These are phyloP conservation scores for Sakesphorus luctuosus DNA, from an alignment of 2,113 vertebrate genomes.

Conservation along the genomic window DNA sequence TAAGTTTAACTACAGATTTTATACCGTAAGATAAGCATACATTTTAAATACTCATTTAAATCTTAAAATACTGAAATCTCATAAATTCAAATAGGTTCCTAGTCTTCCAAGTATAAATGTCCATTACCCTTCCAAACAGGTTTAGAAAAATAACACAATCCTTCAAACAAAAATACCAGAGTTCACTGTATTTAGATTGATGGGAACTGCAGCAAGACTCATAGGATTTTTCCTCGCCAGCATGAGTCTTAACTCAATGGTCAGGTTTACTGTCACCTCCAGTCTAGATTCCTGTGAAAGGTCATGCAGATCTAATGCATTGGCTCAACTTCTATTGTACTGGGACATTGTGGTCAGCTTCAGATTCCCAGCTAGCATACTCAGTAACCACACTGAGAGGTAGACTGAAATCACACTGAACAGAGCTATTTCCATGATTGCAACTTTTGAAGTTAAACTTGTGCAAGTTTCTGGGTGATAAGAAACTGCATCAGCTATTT, in stretches of 20 bases:
- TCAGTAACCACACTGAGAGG: background rate
- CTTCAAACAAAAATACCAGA: background rate
- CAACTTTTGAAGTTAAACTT: background rate
- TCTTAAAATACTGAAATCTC: conserved; percentile 31
- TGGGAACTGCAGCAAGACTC: background rate
- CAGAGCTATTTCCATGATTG: background rate
- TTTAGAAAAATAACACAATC: background rate
- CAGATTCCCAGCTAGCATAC: background rate
- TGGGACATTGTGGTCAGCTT: background rate
- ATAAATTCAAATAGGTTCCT: background rate
- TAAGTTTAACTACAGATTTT: conserved; percentile 27
- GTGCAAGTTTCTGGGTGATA: background rate
- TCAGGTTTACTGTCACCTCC: conserved; percentile 6
- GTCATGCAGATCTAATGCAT: background rate
- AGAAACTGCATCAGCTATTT: background rate
- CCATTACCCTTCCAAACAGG: background rate
- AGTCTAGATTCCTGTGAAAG: background rate
- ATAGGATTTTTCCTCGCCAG: background rate
- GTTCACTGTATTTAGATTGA: background rate
- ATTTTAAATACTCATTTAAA: conserved; percentile 34
- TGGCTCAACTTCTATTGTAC: background rate
- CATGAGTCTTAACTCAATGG: background rate
- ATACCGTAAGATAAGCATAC: conserved; percentile 36
- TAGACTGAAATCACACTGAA: background rate
- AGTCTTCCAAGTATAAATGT: background rate